These are phyloP conservation scores for Myoxocephalus aenaeus DNA, from an alignment of 2,797 vertebrate species.

Conservation along the genomic window DNA sequence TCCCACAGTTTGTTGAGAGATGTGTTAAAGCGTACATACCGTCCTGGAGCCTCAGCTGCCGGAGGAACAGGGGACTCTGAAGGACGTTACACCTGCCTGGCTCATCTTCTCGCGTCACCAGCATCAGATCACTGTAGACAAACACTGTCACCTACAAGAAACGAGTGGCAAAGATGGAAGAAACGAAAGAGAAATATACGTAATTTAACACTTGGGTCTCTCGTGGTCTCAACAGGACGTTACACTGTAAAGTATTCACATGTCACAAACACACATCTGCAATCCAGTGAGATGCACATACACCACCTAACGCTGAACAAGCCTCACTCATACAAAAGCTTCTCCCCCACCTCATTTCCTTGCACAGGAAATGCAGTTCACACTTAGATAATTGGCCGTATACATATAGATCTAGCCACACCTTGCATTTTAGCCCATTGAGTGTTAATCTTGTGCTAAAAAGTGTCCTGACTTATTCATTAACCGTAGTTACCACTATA, in stretches of 20 bases:
- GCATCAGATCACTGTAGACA: conserved; percentile 93
- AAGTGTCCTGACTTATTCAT: not conserved
- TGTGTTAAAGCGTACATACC: conserved; percentile 78
- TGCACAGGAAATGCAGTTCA: conserved; percentile 48
- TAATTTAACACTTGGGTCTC: not conserved
- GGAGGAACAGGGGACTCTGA: conserved; percentile 93
- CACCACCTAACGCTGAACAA: not conserved
- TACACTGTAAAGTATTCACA: conserved; percentile 16
- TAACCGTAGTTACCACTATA: not conserved
- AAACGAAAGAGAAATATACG: not conserved
- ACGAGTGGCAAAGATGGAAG: not conserved
- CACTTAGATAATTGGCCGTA: not conserved
- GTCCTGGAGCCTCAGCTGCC: conserved; percentile 91
- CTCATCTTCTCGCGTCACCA: conserved; percentile 94
- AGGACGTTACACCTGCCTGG: conserved; percentile 92
- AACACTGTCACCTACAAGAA: conserved; percentile 90
- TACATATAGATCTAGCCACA: not conserved
- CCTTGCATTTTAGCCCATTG: not conserved
- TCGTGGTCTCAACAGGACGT: conserved; percentile 5
- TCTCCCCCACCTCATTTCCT: not conserved
- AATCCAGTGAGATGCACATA: not conserved
- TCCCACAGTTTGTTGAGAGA: not conserved
- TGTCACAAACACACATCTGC: conserved; percentile 24
- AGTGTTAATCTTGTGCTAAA: not conserved
- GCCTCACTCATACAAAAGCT: not conserved